Evolutionary conservation across 2,797 vertebrate species (phyloP), one percentile per base, ranked within the genome.

Genomic region (Phrynocephalus vlangalii): DNA sequence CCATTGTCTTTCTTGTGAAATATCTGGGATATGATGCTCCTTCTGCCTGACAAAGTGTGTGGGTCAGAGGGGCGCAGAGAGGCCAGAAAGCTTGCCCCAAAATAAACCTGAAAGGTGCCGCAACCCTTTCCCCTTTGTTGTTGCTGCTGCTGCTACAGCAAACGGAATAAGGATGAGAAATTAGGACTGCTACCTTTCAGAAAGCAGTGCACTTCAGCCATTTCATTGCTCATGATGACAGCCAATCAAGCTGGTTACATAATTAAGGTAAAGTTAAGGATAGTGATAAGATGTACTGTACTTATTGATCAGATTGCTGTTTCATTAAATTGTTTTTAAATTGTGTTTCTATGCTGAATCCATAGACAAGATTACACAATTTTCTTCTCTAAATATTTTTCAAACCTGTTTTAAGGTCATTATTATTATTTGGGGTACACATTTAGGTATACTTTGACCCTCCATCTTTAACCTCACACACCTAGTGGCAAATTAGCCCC

Each of bases 181-280:
- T 56, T 13, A 56, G 52, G 2, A 56, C 52, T 63, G 60, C 60
- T 63, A 15, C 60, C 60, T 63, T 20, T 18, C 3, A 63, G 60
- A 63, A 63, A 63, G 5, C 30, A 30, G 60, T 87, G 86, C 56
- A 20, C 30, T 86, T 88, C 33, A 83, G 66, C 71, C 86, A 44
- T 88, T 44, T 44, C 38, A 44, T 44, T 44, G 38, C 75, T 72
- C 79, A 9, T 81, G 79, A 52, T 48, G 5, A 85, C 85, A 82
- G 50, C 60, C 56, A 86, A 84, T 68, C 13, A 75, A 75, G 9
- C 86, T 86, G 30, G 48, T 83, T 6, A 6, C 5, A 0, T 80
- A 94, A 86, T 63, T 79, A 88, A 90, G 30, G 68, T 70, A 89
- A 93, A 91, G 81, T 33, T 38, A 4, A 1, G n/a, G n/a, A 90